A percentile compares a stretch with the other conserved stretches of the same genome.
Evolutionary conservation across 2,113 vertebrate genomes (phyloP).

Genomic region (Brienomyrus brachyistius): DNA sequence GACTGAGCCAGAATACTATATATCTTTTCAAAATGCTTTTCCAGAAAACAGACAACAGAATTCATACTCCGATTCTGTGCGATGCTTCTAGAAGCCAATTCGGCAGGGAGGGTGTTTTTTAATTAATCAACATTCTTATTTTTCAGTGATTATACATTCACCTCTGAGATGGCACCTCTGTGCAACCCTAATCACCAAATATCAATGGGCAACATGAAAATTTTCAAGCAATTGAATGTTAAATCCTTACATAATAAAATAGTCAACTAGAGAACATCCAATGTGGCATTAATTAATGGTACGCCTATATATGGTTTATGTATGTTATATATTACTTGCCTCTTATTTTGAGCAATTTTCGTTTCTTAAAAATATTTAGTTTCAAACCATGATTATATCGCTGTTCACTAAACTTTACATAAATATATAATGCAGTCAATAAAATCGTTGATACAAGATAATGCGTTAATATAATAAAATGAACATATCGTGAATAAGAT

Average conservation of each 20-base stretch:
- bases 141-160: neutral
- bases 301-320: neutral
- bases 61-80: neutral
- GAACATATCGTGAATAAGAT: neutral
- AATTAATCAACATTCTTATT: neutral
- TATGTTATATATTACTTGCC: neutral
- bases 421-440: neutral
- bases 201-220: neutral
- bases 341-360: neutral
- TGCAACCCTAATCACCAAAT: neutral
- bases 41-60: neutral
- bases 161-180: neutral
- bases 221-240: neutral
- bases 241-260: neutral
- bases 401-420: neutral
- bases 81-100: neutral
- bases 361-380: neutral
- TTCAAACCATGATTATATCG: neutral
- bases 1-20: neutral
- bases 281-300: neutral
- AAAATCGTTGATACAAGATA: neutral
- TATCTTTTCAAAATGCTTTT: neutral
- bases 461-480: neutral
- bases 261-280: neutral
- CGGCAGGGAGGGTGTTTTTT: neutral